These are phyloP conservation scores for Danio albolineatus DNA, from an alignment of 2,797 vertebrate species.

Conservation along the genomic window DNA sequence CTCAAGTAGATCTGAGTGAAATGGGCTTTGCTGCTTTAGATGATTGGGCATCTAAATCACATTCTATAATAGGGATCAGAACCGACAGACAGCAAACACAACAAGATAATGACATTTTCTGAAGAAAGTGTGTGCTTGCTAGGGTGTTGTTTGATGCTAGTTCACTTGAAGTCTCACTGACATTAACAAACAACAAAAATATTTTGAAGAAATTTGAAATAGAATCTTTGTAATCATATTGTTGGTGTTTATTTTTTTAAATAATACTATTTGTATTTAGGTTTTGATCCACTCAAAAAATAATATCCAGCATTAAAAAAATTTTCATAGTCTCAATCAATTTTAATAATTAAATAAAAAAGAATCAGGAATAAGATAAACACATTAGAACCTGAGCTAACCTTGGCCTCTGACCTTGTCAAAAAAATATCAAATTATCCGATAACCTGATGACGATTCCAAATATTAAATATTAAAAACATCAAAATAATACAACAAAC, in stretches of 20 bases:
- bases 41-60: neutral
- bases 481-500: too few relatives aligned
- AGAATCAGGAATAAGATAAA: neutral
- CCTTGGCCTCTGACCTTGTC: neutral
- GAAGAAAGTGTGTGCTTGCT: constrained; percentile 1
- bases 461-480: neutral
- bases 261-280: too few relatives aligned
- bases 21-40: constrained; percentile 9
- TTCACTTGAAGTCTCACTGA: neutral
- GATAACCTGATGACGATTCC: too few relatives aligned
- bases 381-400: neutral
- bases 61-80: neutral
- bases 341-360: too few relatives aligned
- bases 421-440: neutral
- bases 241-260: too few relatives aligned
- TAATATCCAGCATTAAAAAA: too few relatives aligned
- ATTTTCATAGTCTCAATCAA: too few relatives aligned
- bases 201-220: too few relatives aligned
- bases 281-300: too few relatives aligned
- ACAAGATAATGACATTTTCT: neutral
- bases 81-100: neutral
- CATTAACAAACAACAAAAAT: too few relatives aligned
- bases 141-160: neutral
- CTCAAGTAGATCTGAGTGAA: constrained; percentile 43
- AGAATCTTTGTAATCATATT: too few relatives aligned